Evolutionary conservation across 2,888 invertebrate species (phyloP), one percentile per base, ranked within the genome.

Genomic region (Mesorhabditis belari): DNA sequence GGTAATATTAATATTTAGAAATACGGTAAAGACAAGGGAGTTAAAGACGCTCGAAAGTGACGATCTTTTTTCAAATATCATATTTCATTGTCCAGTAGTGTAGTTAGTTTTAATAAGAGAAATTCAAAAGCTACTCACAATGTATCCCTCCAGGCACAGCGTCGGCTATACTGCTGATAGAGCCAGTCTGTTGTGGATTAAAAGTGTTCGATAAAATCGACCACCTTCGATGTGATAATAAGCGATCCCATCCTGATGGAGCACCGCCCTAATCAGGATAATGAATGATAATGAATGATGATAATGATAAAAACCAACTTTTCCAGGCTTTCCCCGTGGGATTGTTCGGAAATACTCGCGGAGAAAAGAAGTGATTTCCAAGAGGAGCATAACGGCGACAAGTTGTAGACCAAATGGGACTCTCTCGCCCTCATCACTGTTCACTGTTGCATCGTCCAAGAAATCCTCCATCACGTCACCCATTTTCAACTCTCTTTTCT

Each of bases 361-460:
- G 58, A 99, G 85, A 82, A 96, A 99, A 0, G 94, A 87, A 0
- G 98, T 96, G 61, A 99, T 92, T 85, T 99, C 98, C 79, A 90
- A 87, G n/a, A 99, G 85, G 23, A 99, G 85, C 60, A 92, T 88
- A 81, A 95, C 95, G 2, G 95, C 95, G 53, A 96, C 87, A 72
- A 96, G 85, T 78, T 94, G 88, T 56, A 99, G 85, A 0, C 85
- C 84, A 65, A 83, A 82, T 2, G 86, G 85, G 81, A 95, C 95
- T 66, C 88, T 88, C 0, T 90, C 88, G 50, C 92, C 92, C 62
- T 86, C 86, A 62, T 87, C 80, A 65, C 87, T 61, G 52, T 71
- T 71, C 17, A 69, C 63, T 1, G 65, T 35, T 4, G 52, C 89
- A 87, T 93, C 95, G 82, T 98, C 96, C 23, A 98, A 85, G 81